Evolutionary conservation across 2,797 vertebrate genomes (phyloP).

Genomic region (Leptoclinus maculatus): DNA sequence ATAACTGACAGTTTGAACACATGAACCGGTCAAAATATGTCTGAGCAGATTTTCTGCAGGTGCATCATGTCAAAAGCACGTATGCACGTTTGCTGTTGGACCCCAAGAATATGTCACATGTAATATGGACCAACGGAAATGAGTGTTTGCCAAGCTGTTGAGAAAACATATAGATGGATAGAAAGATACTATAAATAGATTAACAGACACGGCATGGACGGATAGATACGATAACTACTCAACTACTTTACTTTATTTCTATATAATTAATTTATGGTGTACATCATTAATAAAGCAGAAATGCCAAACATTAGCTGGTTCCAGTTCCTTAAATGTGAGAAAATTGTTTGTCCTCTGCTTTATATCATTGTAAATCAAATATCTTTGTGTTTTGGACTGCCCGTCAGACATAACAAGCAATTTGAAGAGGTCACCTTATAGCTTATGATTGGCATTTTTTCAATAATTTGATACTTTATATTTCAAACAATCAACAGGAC

Average conservation of each 20-base stretch:
- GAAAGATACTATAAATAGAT: background rate
- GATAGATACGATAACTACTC: background rate
- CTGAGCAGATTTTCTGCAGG: constrained; percentile 1
- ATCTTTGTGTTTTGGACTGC: background rate
- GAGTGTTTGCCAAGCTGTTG: background rate
- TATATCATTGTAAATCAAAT: background rate
- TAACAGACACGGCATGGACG: background rate
- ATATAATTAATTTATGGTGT: background rate
- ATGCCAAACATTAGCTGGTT: background rate
- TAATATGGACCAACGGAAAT: background rate
- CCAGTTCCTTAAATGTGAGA: background rate
- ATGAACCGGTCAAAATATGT: background rate
- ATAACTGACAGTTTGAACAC: constrained; percentile 18
- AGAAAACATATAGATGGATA: background rate
- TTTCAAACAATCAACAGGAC: background rate
- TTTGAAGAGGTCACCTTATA: background rate
- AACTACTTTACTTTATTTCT: background rate
- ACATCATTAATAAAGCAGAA: background rate
- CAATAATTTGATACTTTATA: background rate
- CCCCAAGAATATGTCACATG: background rate
- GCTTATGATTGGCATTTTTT: background rate
- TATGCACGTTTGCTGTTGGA: background rate
- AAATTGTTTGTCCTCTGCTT: background rate
- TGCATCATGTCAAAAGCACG: constrained; percentile 17
- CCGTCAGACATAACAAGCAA: background rate